Evolutionary conservation across 2,113 vertebrate species (phyloP).

Genomic region (human): DNA sequence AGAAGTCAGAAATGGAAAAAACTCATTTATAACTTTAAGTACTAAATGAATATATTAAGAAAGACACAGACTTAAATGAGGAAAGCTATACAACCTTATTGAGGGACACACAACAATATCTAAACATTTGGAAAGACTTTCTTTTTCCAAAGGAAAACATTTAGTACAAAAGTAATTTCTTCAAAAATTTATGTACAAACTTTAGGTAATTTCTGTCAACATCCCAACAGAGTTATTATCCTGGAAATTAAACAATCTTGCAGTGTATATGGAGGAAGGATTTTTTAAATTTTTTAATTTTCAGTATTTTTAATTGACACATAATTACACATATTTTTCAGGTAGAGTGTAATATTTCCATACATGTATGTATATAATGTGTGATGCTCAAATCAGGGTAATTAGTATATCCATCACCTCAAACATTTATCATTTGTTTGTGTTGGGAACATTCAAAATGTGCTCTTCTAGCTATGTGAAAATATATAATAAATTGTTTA

Average conservation of each 20-base stretch:
- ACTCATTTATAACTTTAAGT: neutral
- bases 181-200: neutral
- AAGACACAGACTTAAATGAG: neutral
- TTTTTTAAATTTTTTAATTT: neutral
- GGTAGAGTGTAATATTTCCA: neutral
- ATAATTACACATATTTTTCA: neutral
- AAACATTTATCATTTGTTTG: neutral
- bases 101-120: neutral
- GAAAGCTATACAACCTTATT: neutral
- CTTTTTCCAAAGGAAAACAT: neutral
- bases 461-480: neutral
- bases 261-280: neutral
- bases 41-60: neutral
- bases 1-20: neutral
- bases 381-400: neutral
- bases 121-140: neutral
- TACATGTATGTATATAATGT: neutral
- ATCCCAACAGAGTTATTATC: neutral
- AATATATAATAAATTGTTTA: neutral
- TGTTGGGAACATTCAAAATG: neutral
- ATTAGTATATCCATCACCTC: neutral
- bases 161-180: neutral
- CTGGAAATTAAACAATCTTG: neutral
- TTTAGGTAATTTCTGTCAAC: neutral
- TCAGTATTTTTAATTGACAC: neutral